Base-by-base conservation (phyloP, 2,888 invertebrate species). In the Hyles lineata region DNA sequence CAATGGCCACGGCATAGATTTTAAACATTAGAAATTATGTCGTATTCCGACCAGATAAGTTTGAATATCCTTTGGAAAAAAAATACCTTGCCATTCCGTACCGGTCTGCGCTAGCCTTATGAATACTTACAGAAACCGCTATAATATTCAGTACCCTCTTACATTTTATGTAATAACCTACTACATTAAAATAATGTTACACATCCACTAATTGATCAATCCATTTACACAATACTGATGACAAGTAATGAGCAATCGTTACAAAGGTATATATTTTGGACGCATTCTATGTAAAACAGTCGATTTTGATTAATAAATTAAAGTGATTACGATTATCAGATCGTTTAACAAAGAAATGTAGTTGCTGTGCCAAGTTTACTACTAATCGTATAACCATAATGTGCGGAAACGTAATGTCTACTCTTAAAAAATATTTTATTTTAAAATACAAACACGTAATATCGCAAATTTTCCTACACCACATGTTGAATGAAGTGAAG, bases 61-160 rank as follows among this genome's bases (percentile, higher is more conserved):
- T 29, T 29, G 29, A 29, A n/a, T n/a, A n/a, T n/a, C n/a, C n/a
- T n/a, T n/a, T n/a, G n/a, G n/a, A n/a, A n/a, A n/a, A n/a, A n/a
- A 29, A 29, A 29, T 29, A 29, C 29, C 29, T 29, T 29, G 29
- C 29, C 29, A 5, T 29, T 29, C 3, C 29, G 29, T 5, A 0
- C 29, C 29, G 3, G 29, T 29, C 29, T 29, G 29, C 29, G 29
- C 29, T 29, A 15, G 11, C 43, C 43, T 29, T 29, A 84, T 83
- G 11, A 52, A 32, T 83, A 85, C 83, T 86, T 87, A 85, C 77
- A 82, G 84, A 85, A 86, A 79, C 82, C 86, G 82, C 84, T 87
- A 89, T 86, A 88, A 89, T 90, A 92, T 92, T 86, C 92, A 94
- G 93, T 93, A 94, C 93, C 91, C 90, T 88, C 90, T 92, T 92